Conservation (phyloP, 2,113 vertebrate genomes). For the Vanacampus margaritifer region DNA sequence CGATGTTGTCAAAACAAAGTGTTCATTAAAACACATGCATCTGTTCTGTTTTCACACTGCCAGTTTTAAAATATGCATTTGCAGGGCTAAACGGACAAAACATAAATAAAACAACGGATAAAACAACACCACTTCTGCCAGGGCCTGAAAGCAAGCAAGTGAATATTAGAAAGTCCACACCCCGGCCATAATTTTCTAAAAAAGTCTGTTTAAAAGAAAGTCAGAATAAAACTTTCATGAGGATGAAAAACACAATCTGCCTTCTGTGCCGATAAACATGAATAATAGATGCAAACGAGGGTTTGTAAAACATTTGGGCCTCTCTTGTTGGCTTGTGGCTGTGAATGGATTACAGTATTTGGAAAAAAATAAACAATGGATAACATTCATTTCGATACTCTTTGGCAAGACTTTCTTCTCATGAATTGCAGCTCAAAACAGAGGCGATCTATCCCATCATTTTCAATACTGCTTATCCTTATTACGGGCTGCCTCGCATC, state of each 20-base stretch:
- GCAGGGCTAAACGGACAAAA: not conserved
- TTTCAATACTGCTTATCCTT: not conserved
- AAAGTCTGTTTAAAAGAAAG: not conserved
- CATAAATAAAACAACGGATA: no score
- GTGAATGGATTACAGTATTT: not conserved
- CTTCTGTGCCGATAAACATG: slow-evolving; percentile 1
- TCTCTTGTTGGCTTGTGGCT: not conserved
- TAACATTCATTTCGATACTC: not conserved
- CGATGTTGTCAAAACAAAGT: not conserved
- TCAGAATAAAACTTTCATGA: not conserved
- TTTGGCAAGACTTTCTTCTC: not conserved
- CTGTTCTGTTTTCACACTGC: not conserved
- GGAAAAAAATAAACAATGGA: not conserved
- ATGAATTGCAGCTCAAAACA: not conserved
- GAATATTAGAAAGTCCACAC: not conserved
- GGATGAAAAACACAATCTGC: not conserved
- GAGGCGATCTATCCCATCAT: not conserved
- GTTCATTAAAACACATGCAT: not conserved
- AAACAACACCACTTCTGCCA: not conserved
- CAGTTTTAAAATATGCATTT: not conserved
- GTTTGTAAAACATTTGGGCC: not conserved
- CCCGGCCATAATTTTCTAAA: not conserved
- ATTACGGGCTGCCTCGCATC: no score
- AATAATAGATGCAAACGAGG: not conserved
- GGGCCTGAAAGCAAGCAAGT: not conserved